These are phyloP conservation scores for Meliscaeva auricollis DNA, from an alignment of 2,888 invertebrate species.

Conservation along the genomic window DNA sequence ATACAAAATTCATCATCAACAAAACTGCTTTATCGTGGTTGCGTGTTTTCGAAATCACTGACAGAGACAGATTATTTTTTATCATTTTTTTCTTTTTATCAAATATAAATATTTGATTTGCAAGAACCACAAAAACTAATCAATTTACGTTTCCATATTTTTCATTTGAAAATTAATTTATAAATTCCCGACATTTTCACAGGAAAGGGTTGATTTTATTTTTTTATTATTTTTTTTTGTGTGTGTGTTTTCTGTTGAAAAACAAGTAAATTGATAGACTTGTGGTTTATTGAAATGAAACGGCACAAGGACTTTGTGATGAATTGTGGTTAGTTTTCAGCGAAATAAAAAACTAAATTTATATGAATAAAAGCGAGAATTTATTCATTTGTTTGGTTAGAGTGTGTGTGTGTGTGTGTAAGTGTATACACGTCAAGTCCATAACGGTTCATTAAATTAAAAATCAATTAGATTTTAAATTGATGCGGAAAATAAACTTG, in stretches of 20 bases:
- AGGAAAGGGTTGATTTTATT: neutral
- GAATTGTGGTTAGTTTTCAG: conserved; percentile 32
- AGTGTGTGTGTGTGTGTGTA: neutral
- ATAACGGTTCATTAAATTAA: conserved; percentile 2
- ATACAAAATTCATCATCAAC: conserved; percentile 18
- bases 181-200: neutral
- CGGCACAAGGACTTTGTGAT: conserved; percentile 12
- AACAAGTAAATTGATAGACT: conserved; percentile 42
- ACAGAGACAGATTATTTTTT: neutral
- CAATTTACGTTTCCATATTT: conserved; percentile 23
- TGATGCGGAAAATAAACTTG: neutral
- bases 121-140: conserved; percentile 61
- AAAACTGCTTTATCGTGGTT: conserved; percentile 14
- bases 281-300: conserved; percentile 30
- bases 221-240: neutral
- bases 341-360: neutral
- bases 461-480: conserved; percentile 21
- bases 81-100: neutral
- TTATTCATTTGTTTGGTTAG: conserved; percentile 19
- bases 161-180: conserved; percentile 39
- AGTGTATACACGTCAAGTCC: neutral
- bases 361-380: neutral
- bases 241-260: neutral
- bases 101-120: conserved; percentile 40
- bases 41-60: conserved; percentile 1